These are phyloP conservation scores for Rotaria socialis DNA, from an alignment of 2,888 invertebrate genomes.

Conservation along the genomic window DNA sequence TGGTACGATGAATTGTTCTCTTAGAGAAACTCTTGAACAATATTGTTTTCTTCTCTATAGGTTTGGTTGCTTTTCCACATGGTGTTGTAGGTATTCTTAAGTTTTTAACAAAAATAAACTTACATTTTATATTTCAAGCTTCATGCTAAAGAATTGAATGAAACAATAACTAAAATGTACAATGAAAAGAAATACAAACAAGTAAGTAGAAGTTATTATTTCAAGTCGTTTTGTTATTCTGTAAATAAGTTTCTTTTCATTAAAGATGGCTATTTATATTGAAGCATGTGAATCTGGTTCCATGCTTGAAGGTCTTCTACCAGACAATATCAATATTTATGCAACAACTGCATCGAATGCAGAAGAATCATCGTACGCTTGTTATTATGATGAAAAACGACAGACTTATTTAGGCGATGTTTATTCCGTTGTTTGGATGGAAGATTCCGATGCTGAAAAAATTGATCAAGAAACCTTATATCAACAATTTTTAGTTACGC, in stretches of 20 bases:
- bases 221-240: background rate
- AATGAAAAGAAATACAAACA: constrained; percentile 59
- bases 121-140: constrained; percentile 51
- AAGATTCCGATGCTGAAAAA: constrained; percentile 61
- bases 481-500: constrained; percentile 58
- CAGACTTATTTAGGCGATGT: constrained; percentile 65
- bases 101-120: background rate
- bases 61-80: constrained; percentile 63
- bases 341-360: constrained; percentile 66
- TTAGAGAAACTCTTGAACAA: background rate
- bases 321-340: constrained; percentile 63
- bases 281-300: constrained; percentile 68
- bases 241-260: constrained; percentile 48
- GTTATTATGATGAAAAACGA: constrained; percentile 63
- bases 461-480: constrained; percentile 40
- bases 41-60: constrained; percentile 49
- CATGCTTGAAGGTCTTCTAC: constrained; percentile 64
- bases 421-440: constrained; percentile 67
- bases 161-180: constrained; percentile 60
- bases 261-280: constrained; percentile 64
- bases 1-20: background rate
- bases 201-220: constrained; percentile 52
- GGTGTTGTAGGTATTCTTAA: constrained; percentile 18
- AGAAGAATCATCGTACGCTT: constrained; percentile 65
- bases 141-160: constrained; percentile 56